Percentiles rank a stretch among this genome's conserved stretches.
These are phyloP conservation scores for Idaea biselata DNA, from an alignment of 2,888 invertebrate species.

Conservation along the genomic window DNA sequence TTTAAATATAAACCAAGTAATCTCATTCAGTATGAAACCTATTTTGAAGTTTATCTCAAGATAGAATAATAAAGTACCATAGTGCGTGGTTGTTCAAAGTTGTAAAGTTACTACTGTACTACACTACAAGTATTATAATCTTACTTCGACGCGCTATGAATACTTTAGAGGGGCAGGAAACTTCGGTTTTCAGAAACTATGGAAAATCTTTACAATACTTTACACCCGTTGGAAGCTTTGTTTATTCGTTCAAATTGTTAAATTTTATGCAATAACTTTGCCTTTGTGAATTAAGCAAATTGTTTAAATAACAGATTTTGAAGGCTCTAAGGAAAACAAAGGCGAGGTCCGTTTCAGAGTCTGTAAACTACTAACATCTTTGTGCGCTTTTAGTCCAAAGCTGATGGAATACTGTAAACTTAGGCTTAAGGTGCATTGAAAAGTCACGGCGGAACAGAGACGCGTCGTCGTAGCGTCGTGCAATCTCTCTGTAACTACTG, in stretches of 20 bases:
- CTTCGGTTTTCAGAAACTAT: conserved; percentile 22
- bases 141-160: conserved; percentile 28
- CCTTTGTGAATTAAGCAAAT: conserved; percentile 4
- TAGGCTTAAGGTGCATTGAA: not conserved
- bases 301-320: not conserved
- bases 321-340: not conserved
- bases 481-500: too few species aligned
- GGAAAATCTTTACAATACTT: conserved; percentile 28
- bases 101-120: conserved; percentile 15
- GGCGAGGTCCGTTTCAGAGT: too few species aligned
- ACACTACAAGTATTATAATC: conserved; percentile 13
- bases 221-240: conserved; percentile 19
- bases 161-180: conserved; percentile 25
- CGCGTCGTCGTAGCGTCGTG: conserved; percentile 9
- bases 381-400: too few species aligned
- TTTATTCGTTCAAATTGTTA: conserved; percentile 19
- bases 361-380: too few species aligned
- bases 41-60: conserved; percentile 5
- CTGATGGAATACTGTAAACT: too few species aligned
- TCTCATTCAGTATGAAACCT: conserved; percentile 12
- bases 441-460: conserved; percentile 11
- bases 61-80: conserved; percentile 23
- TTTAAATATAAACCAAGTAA: conserved; percentile 22
- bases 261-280: conserved; percentile 22
- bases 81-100: conserved; percentile 24